phyloP scores from a whole-genome alignment of 2,888 invertebrate genomes.

The Dysmachus trigonus region DNA sequence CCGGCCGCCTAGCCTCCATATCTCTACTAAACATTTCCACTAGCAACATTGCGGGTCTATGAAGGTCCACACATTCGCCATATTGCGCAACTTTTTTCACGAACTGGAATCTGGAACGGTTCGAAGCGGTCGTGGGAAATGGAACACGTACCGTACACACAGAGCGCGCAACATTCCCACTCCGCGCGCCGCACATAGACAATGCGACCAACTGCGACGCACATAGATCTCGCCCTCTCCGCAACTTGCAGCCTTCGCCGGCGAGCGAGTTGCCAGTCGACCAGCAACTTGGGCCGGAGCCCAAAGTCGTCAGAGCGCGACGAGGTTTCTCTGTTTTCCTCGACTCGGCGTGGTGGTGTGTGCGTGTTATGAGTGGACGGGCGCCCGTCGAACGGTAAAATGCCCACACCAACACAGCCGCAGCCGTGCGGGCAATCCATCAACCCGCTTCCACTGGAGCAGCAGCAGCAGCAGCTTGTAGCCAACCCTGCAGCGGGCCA shows the following conservation, averaged over 20 bases:
- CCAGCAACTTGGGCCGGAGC: background rate
- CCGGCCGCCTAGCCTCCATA: background rate
- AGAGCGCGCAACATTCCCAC: constrained; percentile 11
- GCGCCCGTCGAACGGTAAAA: background rate
- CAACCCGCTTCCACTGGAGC: background rate
- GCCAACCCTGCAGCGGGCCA: background rate
- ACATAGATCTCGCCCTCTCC: constrained; percentile 1
- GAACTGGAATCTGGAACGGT: background rate
- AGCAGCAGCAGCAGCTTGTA: background rate
- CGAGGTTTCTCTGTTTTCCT: constrained; percentile 21
- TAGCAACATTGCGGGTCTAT: constrained; percentile 24
- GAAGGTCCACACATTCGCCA: background rate
- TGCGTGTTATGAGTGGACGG: background rate
- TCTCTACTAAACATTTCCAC: constrained; percentile 31
- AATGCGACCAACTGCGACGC: background rate
- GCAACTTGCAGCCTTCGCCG: constrained; percentile 14
- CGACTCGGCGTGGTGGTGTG: background rate
- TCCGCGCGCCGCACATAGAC: background rate
- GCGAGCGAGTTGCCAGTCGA: background rate
- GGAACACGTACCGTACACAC: background rate
- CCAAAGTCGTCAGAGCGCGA: background rate
- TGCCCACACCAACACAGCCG: background rate
- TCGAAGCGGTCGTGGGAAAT: background rate
- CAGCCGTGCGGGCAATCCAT: background rate
- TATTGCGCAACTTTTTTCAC: background rate